Base-by-base conservation (phyloP, 53 echinoderm and acorn worm species). In the Luidia sarsii region DNA sequence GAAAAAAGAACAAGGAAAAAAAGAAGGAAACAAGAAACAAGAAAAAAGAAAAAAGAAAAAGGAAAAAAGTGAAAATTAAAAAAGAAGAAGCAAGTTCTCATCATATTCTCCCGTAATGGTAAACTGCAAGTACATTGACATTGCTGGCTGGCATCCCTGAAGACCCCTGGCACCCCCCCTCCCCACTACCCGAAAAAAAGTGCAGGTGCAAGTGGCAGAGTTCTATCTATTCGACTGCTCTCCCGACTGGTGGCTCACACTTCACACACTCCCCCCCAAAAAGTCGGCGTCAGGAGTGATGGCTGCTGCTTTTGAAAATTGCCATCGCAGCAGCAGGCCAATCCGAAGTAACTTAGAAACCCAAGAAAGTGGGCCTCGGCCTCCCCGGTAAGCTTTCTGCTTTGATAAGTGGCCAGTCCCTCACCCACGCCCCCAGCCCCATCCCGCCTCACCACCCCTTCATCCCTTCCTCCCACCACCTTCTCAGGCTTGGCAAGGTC, bases 321-420 rank as follows among this genome's bases (percentile, higher is more conserved):
- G 56, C 61, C 5, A 30, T 46, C 77, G 25, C 77, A 77, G 25
- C 77, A 77, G 77, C 77, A 61, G 77, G 61, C 62, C 62, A 77
- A 77, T 61, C 48, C 45, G 61, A 61, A 48, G 37, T 77, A 32
- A 61, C 61, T 77, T 77, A 57, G 61, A 60, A 39, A 46, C 77
- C n/a, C 43, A 33, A 61, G 48, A 61, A 61, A 77, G 77, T 60
- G 60, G 77, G 60, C 61, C 29, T n/a, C n/a, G n/a, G 14, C 37
- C 77, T 48, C 61, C 62, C 61, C 48, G 27, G 28, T 61, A 39
- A 28, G 74, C 37, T 74, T 20, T 16, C 57, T 23, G 57, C 48
- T 74, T 74, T 74, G n/a, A n/a, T n/a, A 77, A 77, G 60, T 77
- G 60, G 24, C 56, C 18, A 20, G 28, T 57, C 59, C 57, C 74